phyloP scores from a whole-genome alignment of 64 coral and sea anemone species.

The Actinia equina region DNA sequence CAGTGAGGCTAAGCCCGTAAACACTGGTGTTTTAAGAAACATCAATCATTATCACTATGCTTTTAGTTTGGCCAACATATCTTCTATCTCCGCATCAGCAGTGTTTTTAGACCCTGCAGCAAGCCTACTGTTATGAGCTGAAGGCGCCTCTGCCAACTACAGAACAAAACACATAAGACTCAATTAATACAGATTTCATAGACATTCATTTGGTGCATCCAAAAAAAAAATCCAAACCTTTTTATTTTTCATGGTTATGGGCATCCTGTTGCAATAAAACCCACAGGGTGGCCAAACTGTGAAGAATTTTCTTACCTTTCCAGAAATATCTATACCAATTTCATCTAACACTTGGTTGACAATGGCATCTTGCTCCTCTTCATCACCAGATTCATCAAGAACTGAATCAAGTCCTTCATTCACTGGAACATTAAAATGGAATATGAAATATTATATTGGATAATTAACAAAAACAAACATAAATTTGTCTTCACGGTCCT shows the following conservation, averaged over 20 bases:
- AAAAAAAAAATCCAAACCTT: too few species aligned
- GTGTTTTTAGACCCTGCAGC: conserved; percentile 49
- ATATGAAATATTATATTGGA: background rate
- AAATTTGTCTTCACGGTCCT: too few species aligned
- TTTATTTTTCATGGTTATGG: background rate
- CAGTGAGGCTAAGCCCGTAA: too few species aligned
- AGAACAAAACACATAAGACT: background rate
- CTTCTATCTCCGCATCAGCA: conserved; percentile 78
- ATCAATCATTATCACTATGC: conserved; percentile 17
- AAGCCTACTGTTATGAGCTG: conserved; percentile 68
- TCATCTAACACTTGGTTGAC: conserved; percentile 98
- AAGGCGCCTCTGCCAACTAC: conserved; percentile 75
- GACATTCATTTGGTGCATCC: background rate
- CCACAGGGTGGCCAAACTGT: background rate
- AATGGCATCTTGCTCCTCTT: conserved; percentile 95
- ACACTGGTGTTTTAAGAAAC: too few species aligned
- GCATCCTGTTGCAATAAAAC: background rate
- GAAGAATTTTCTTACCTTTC: conserved; percentile 61
- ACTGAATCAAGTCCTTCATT: conserved; percentile 93
- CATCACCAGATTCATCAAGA: conserved; percentile 92
- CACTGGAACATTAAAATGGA: conserved; percentile 36
- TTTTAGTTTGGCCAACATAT: conserved; percentile 81
- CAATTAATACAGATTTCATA: background rate
- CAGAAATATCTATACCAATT: conserved; percentile 93
- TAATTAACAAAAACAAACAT: too few species aligned